phyloP scores from a whole-genome alignment of 2,797 vertebrate species.

The Galago senegalensis region DNA sequence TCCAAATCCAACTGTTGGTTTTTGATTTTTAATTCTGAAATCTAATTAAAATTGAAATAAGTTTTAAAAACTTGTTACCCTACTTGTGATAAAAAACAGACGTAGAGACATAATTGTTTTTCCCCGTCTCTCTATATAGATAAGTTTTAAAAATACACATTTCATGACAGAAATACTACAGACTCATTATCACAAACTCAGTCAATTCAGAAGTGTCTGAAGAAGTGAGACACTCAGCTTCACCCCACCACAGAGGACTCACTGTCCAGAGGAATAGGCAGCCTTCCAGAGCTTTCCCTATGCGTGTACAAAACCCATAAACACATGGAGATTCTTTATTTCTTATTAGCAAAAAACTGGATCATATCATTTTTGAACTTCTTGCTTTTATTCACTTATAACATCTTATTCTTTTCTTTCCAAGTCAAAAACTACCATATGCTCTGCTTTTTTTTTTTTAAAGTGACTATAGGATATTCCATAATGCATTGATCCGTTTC shows the following conservation, averaged over 20 bases:
- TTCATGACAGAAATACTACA: constrained; percentile 16
- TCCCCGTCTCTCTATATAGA: neutral
- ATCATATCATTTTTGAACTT: constrained; percentile 46
- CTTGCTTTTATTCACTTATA: constrained; percentile 38
- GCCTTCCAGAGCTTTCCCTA: neutral
- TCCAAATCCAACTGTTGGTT: constrained; percentile 93
- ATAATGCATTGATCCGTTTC: constrained; percentile 34
- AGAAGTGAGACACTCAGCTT: neutral
- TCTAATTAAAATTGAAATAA: constrained; percentile 87
- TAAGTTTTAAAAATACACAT: neutral
- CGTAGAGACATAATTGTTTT: constrained; percentile 53
- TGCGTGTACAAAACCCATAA: neutral
- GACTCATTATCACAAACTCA: constrained; percentile 35
- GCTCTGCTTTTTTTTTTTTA: constrained; percentile 29
- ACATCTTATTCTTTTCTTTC: constrained; percentile 41
- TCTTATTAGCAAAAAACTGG: neutral
- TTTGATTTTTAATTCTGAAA: constrained; percentile 91
- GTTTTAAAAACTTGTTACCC: neutral
- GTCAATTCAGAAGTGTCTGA: neutral
- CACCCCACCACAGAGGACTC: neutral
- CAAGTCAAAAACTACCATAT: constrained; percentile 33
- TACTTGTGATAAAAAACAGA: constrained; percentile 60
- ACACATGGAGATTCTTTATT: neutral
- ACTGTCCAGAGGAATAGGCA: neutral
- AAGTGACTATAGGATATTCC: neutral